A percentile compares a stretch with the other conserved stretches of the same genome.
Evolutionary conservation across 2,888 invertebrate genomes (phyloP).

Genomic region (Strigamia transsilvanica): DNA sequence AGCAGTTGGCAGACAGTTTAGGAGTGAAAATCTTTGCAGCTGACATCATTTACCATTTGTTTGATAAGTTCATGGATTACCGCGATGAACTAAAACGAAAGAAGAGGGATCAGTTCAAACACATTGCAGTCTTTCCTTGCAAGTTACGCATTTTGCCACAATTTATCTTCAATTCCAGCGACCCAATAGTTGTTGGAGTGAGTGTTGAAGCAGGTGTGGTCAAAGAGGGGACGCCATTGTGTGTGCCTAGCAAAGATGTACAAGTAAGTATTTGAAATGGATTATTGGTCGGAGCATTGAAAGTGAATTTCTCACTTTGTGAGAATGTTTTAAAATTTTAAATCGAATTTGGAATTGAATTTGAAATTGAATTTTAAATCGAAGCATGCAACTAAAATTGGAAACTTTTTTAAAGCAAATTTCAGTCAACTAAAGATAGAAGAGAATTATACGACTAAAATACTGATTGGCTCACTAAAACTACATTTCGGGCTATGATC

Average conservation of each 20-base stretch:
- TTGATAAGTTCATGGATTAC: slow-evolving; percentile 94
- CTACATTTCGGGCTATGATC: no score
- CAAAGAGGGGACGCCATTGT: slow-evolving; percentile 95
- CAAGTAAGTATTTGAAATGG: slow-evolving; percentile 65
- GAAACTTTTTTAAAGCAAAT: no score
- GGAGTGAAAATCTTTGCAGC: slow-evolving; percentile 95
- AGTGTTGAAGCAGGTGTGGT: slow-evolving; percentile 94
- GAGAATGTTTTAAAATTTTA: no score
- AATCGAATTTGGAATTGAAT: no score
- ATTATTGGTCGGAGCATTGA: no score
- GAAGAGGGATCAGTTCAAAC: slow-evolving; percentile 94
- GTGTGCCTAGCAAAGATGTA: slow-evolving; percentile 96
- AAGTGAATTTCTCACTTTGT: no score
- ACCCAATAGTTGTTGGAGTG: slow-evolving; percentile 97
- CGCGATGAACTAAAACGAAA: slow-evolving; percentile 88
- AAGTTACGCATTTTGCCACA: slow-evolving; percentile 83
- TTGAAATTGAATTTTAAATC: no score
- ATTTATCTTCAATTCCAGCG: slow-evolving; percentile 96
- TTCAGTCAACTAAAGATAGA: no score
- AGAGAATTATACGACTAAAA: no score
- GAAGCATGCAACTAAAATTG: no score
- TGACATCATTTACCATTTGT: slow-evolving; percentile 99
- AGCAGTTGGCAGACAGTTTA: slow-evolving; percentile 92
- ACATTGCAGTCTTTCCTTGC: slow-evolving; percentile 98
- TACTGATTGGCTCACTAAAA: no score